Base-by-base conservation (phyloP, 2,797 vertebrate species). In the Hypotaenidia okinawae region DNA sequence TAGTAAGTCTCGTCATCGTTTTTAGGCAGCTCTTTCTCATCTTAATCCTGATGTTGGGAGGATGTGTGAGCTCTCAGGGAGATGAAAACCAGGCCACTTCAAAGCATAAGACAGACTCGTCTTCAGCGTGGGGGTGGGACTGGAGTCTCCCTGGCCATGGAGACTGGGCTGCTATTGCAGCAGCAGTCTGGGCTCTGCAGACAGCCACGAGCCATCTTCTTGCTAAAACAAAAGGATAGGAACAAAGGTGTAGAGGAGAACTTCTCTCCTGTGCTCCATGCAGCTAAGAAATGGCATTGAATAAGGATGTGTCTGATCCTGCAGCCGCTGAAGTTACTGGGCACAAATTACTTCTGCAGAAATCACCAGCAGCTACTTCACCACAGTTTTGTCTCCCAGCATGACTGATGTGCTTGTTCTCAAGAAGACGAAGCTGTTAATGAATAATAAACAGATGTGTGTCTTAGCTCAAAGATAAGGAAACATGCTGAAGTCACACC, bases 11-110 rank as follows among this genome's bases (percentile, higher is more conserved):
- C 1, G 23, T 62, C 73, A 45, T 45, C 49, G 47, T 74, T 30
- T 92, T 87, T 77, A 77, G 93, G 57, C 75, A 72, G 49, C 68
- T 61, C 57, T 94, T 82, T 89, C 68, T 95, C 57, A 23, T 85
- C 45, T 54, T 92, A 85, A 55, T 81, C 37, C 78, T 66, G 39
- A 84, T 64, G 59, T 41, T 57, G 61, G 84, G 77, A 86, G 82
- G 79, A 72, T 93, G 45, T n/a, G 10, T 74, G 84, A 89, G 64
- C 62, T 85, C 33, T 89, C 81, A 39, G 19, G n/a, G 58, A 83
- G 75, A 80, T 87, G 79, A 95, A 94, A 86, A 89, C 70, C 62
- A 89, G 84, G 58, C 76, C 55, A 51, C 69, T 92, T 95, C 68
- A 91, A 87, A 93, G 68, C 51, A 15, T 74, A 85, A 83, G 78